phyloP scores from a whole-genome alignment of 2,113 vertebrate genomes.

The Nibea coibor region DNA sequence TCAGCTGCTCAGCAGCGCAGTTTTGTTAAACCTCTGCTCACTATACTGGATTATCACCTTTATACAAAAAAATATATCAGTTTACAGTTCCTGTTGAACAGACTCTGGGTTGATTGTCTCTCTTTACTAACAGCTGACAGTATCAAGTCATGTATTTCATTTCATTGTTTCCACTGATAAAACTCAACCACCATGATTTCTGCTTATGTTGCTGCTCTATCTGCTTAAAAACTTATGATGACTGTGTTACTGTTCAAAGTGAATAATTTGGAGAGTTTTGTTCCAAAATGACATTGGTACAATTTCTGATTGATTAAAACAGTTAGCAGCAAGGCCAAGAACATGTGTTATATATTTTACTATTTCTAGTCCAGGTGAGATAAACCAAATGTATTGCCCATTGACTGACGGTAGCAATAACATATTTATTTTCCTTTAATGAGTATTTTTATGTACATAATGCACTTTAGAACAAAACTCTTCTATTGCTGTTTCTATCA shows the following conservation, averaged over 20 bases:
- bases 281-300: constrained; percentile 26
- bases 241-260: background rate
- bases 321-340: background rate
- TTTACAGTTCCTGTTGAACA: background rate
- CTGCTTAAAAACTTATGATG: background rate
- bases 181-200: background rate
- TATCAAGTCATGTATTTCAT: background rate
- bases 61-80: background rate
- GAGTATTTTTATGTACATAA: background rate
- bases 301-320: background rate
- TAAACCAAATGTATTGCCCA: background rate
- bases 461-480: constrained; percentile 53
- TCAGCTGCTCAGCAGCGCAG: constrained; percentile 50
- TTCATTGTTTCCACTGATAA: background rate
- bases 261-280: constrained; percentile 16
- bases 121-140: background rate
- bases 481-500: constrained; percentile 2
- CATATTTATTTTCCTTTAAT: background rate
- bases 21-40: constrained; percentile 20
- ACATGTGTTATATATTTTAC: background rate
- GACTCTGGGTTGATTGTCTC: constrained; percentile 37
- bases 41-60: constrained; percentile 13
- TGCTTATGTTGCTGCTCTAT: background rate
- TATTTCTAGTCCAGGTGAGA: background rate
- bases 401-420: background rate